Evolutionary conservation across 2,888 invertebrate species (phyloP).

Genomic region (Tachina fera): DNA sequence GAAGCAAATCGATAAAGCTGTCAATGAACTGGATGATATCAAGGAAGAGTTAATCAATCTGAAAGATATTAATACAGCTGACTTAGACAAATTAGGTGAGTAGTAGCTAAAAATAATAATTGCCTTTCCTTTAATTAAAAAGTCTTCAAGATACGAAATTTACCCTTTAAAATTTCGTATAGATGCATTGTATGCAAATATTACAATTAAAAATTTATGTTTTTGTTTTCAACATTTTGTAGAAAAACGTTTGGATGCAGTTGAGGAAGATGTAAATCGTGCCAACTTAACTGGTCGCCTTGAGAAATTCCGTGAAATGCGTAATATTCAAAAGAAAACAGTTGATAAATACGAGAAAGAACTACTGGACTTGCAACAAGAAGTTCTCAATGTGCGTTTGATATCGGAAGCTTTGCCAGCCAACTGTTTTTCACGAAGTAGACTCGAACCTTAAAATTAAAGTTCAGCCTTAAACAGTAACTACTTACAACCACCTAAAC

Average conservation of each 20-base stretch:
- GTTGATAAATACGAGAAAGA: conserved; percentile 92
- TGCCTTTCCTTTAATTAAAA: too few relatives aligned
- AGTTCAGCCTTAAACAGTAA: background rate
- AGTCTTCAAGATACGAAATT: background rate
- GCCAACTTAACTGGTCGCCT: conserved; percentile 91
- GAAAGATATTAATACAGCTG: conserved; percentile 88
- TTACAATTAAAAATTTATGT: too few relatives aligned
- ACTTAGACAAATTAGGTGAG: conserved; percentile 86
- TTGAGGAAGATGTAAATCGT: conserved; percentile 88
- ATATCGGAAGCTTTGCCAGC: conserved; percentile 93
- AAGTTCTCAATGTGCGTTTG: conserved; percentile 92
- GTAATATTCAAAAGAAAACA: conserved; percentile 88
- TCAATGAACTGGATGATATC: conserved; percentile 90
- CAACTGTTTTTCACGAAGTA: conserved; percentile 90
- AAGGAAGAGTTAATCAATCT: conserved; percentile 90
- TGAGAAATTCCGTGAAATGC: conserved; percentile 88
- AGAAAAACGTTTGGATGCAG: conserved; percentile 87
- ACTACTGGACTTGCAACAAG: conserved; percentile 87
- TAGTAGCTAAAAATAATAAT: background rate
- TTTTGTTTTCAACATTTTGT: conserved; percentile 64
- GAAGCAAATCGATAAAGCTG: conserved; percentile 91
- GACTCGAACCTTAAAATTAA: conserved; percentile 85
- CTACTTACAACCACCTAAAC: conserved; percentile 40
- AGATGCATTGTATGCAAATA: too few relatives aligned
- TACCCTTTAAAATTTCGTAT: background rate